Percentiles rank a stretch among this genome's conserved stretches.
Evolutionary conservation across 2,888 invertebrate species (phyloP).

Genomic region (Polietes domitor): DNA sequence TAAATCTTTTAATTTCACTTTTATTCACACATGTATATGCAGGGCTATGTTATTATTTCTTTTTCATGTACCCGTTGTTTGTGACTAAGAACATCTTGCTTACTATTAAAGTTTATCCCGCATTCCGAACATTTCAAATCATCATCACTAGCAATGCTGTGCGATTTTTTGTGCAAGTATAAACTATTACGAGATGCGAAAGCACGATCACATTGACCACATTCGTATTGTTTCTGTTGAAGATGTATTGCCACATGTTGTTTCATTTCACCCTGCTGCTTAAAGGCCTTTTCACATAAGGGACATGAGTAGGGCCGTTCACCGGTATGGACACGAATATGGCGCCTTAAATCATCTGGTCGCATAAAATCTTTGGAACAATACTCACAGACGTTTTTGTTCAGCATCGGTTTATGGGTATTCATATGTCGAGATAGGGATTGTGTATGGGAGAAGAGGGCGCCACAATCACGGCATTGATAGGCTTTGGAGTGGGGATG

Average conservation of each 20-base stretch:
- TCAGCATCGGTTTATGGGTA: conserved; percentile 46
- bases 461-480: conserved; percentile 62
- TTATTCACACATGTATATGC: no score
- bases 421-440: conserved; percentile 68
- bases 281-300: conserved; percentile 58
- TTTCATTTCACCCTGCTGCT: conserved; percentile 59
- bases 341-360: conserved; percentile 63
- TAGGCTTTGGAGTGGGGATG: conserved; percentile 67
- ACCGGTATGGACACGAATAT: conserved; percentile 63
- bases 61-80: no score
- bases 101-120: no score
- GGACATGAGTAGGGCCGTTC: conserved; percentile 66
- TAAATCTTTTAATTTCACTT: no score
- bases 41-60: no score
- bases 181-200: conserved; percentile 62
- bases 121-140: no score
- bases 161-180: conserved; percentile 62
- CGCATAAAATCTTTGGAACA: conserved; percentile 65
- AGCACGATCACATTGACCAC: conserved; percentile 52
- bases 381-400: conserved; percentile 51
- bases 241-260: conserved; percentile 58
- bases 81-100: no score
- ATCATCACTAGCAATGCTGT: background rate
- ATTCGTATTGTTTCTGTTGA: conserved; percentile 45
- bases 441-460: conserved; percentile 64